Evolutionary conservation across 2,113 vertebrate genomes (phyloP).

Genomic region (Actinemys pallida): DNA sequence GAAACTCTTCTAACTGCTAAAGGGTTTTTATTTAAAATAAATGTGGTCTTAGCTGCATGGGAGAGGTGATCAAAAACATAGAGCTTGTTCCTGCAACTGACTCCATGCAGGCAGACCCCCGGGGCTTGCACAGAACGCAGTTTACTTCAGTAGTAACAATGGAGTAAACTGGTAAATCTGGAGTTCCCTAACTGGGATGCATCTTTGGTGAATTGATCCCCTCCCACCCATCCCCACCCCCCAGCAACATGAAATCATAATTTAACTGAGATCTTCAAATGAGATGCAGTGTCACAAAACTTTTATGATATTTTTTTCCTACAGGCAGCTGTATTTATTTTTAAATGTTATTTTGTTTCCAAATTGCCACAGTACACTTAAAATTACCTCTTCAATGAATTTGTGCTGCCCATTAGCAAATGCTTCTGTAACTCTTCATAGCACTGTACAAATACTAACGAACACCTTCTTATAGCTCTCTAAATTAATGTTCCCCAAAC

Average conservation of each 20-base stretch:
- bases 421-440: not conserved
- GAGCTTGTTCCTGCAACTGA: not conserved
- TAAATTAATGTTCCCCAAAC: not conserved
- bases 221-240: not conserved
- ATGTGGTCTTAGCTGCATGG: conserved; percentile 33
- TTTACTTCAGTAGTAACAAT: not conserved
- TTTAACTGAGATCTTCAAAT: not conserved
- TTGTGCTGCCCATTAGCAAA: not conserved
- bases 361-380: not conserved
- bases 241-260: not conserved
- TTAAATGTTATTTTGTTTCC: not conserved
- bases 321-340: not conserved
- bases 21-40: conserved; percentile 32
- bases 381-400: not conserved
- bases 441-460: not conserved
- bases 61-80: conserved; percentile 47
- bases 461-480: not conserved
- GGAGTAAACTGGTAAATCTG: not conserved
- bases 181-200: not conserved
- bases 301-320: not conserved
- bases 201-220: not conserved
- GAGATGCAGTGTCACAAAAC: not conserved
- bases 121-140: not conserved
- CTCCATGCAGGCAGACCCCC: not conserved
- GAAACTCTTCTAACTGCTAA: conserved; percentile 34